Base-by-base conservation (phyloP, 2,888 invertebrate genomes). In the Tinea trinotella region DNA sequence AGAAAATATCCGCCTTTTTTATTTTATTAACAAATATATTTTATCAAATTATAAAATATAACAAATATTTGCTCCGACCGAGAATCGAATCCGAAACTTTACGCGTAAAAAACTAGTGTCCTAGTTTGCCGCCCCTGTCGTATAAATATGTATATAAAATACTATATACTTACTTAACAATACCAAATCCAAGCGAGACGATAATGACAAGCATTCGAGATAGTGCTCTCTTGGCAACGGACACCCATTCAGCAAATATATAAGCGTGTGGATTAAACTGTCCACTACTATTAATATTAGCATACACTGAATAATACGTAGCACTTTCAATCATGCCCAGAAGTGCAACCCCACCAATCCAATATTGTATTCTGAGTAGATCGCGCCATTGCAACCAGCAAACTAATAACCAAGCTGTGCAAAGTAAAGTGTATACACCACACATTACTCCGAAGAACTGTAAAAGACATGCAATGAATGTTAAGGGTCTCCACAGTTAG, bases 201-300 rank as follows among this genome's bases (percentile, higher is more conserved):
- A 98, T 96, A 56, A 98, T 93, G 60, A 98, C 96, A 55, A 98
- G 86, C 93, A 98, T 96, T 59, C 97, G 87, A 0, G 98, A 95
- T 60, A 98, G 85, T 0, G 97, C 94, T 53, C 97, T 84, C 81
- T 98, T 98, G 6, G 93, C 91, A 66, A 96, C 95, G 0, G 97
- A 98, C 3, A 97, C 90, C 81, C 97, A 90, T 80, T 97, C 97
- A 0, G 97, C 98, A 60, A 93, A 89, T 58, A 96, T 86, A 66
- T 95, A 92, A 0, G 93, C 93, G 57, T 75, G 74, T 0, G 74
- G 65, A 57, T 70, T 77, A 64, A 85, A 84, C 55, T 74, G 70
- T 78, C 81, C 83, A 15, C 70, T 70, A 18, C 67, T 66, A 55
- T 84, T 83, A 55, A 84, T 82, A 18, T 75, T 64, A 0, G 82